Conservation (phyloP, 2,888 invertebrate genomes). For the Fissipunctia ypsillon region DNA sequence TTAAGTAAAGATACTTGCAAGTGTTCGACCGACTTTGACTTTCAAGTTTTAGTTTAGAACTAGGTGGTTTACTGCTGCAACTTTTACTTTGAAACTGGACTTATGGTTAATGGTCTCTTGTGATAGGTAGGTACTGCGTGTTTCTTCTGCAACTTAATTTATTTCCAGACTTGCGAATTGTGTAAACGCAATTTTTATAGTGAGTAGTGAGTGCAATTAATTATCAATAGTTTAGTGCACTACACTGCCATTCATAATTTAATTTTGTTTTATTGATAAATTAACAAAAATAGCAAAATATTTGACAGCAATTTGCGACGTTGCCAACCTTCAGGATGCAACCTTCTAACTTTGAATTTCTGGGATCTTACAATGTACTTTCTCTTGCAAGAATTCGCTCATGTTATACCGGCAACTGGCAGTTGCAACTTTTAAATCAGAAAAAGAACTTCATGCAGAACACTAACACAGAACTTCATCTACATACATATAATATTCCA, state of each 20-base stretch:
- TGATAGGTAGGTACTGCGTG: background rate
- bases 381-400: background rate
- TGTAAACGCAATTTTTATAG: background rate
- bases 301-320: background rate
- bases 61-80: background rate
- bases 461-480: no score
- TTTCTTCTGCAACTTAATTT: background rate
- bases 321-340: background rate
- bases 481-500: no score
- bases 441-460: background rate
- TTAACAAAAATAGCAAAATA: background rate
- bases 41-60: slow-evolving; percentile 30
- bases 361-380: background rate
- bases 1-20: background rate
- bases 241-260: no score
- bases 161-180: background rate
- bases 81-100: slow-evolving; percentile 17
- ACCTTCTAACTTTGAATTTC: background rate
- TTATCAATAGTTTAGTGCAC: no score
- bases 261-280: background rate
- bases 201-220: no score
- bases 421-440: background rate
- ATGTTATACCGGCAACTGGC: no score
- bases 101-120: background rate
- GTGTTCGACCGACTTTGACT: slow-evolving; percentile 6